phyloP scores from a whole-genome alignment of 2,888 invertebrate species.

The Cheilosia grossa region DNA sequence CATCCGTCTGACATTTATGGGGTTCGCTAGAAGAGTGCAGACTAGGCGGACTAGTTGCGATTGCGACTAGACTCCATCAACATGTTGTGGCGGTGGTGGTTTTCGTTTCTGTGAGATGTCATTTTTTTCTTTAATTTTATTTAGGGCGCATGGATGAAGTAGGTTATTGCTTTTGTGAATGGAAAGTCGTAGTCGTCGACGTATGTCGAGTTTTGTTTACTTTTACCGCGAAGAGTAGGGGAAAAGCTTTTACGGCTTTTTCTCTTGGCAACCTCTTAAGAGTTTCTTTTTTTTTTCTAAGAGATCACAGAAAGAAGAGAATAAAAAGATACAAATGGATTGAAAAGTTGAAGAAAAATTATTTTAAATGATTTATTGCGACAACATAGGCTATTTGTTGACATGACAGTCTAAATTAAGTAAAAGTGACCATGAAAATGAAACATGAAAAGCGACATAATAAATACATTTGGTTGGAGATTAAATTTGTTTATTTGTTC shows the following conservation, averaged over 20 bases:
- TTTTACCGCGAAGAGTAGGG: slow-evolving; percentile 6
- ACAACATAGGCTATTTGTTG: slow-evolving; percentile 68
- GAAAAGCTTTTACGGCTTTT: not conserved
- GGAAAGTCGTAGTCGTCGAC: slow-evolving; percentile 27
- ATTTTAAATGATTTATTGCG: slow-evolving; percentile 68
- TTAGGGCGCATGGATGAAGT: slow-evolving; percentile 58
- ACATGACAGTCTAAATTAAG: slow-evolving; percentile 69
- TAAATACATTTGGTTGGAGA: slow-evolving; percentile 33
- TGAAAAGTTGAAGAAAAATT: slow-evolving; percentile 15
- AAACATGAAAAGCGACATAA: slow-evolving; percentile 55
- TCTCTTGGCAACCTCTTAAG: not conserved
- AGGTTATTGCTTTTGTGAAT: slow-evolving; percentile 73
- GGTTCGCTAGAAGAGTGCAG: slow-evolving; percentile 51
- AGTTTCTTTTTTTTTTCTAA: not conserved
- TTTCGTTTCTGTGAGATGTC: not conserved
- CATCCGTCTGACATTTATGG: not conserved
- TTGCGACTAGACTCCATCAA: slow-evolving; percentile 7
- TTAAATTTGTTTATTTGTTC: slow-evolving; percentile 2
- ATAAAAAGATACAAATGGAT: not conserved
- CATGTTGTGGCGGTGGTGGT: slow-evolving; percentile 32
- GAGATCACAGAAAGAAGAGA: not conserved
- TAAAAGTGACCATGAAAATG: slow-evolving; percentile 62
- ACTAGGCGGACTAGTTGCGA: too few species aligned
- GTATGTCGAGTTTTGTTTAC: slow-evolving; percentile 63
- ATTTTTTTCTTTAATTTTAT: slow-evolving; percentile 9